A percentile compares a stretch with the other conserved stretches of the same genome.
Conservation (phyloP, 23 tunicate genomes). For the Diplosoma virens region DNA sequence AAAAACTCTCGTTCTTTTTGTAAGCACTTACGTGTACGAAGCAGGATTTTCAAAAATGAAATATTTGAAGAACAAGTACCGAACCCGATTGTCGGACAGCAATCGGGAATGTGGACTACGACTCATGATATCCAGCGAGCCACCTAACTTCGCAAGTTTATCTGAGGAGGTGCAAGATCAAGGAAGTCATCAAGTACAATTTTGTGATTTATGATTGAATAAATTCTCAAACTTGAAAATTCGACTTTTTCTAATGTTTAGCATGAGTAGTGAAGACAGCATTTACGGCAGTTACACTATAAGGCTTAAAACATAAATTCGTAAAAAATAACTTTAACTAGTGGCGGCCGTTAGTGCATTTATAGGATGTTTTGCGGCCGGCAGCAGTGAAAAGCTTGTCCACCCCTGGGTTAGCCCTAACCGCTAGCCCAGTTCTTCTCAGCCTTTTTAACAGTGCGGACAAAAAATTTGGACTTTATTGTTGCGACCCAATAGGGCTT, state of each 20-base stretch:
- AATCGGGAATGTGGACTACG: conserved; percentile 28
- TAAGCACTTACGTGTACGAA: conserved; percentile 51
- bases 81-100: conserved; percentile 35
- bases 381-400: conserved; percentile 3
- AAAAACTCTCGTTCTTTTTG: conserved; percentile 45
- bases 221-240: conserved; percentile 13
- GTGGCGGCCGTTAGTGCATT: conserved; percentile 11
- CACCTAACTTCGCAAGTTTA: conserved; percentile 29
- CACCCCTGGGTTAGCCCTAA: conserved; percentile 1
- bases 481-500: no score
- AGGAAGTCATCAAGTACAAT: conserved; percentile 22
- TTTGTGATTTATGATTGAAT: conserved; percentile 14
- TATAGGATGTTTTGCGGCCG: neutral
- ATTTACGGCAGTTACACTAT: neutral
- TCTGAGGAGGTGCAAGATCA: conserved; percentile 31
- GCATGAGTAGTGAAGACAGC: neutral
- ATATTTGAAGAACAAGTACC: conserved; percentile 33
- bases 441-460: neutral
- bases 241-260: conserved; percentile 14
- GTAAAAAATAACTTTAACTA: conserved; percentile 6
- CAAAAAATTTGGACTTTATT: no score
- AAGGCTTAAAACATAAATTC: conserved; percentile 1
- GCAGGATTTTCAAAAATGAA: conserved; percentile 35
- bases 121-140: conserved; percentile 41
- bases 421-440: neutral